These are phyloP conservation scores for Dryobota labecula DNA, from an alignment of 2,888 invertebrate genomes.

Conservation along the genomic window DNA sequence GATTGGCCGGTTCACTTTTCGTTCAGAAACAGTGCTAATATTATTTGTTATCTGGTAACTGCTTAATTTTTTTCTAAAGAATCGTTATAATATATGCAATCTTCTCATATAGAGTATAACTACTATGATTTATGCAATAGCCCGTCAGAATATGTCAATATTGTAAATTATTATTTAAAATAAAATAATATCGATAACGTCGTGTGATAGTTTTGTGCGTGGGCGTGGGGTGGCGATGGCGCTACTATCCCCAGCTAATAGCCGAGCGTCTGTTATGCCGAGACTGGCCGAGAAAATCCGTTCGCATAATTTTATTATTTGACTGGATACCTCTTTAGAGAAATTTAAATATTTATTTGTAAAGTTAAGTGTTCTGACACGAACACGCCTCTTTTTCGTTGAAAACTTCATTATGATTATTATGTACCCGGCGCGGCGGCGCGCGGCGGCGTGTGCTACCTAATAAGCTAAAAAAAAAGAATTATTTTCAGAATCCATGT, in stretches of 20 bases:
- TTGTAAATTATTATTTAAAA: background rate
- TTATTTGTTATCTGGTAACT: background rate
- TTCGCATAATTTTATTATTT: no score
- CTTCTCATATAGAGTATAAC: background rate
- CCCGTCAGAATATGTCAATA: background rate
- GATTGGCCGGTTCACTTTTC: slow-evolving; percentile 69
- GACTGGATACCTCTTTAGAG: no score
- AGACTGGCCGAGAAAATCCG: background rate
- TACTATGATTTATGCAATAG: no score
- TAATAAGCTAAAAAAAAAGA: no score
- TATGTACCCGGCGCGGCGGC: no score
- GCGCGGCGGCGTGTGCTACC: no score
- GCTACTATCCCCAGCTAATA: slow-evolving; percentile 15
- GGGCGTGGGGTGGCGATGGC: slow-evolving; percentile 18
- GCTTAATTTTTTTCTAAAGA: no score
- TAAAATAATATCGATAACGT: background rate
- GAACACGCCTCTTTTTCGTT: no score
- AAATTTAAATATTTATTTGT: no score
- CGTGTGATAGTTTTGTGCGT: background rate
- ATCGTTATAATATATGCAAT: background rate
- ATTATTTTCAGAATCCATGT: no score
- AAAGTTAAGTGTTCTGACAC: no score
- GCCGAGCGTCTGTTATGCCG: background rate
- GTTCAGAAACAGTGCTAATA: slow-evolving; percentile 53
- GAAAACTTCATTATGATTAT: no score